Evolutionary conservation across 2,797 vertebrate genomes (phyloP), one percentile per base, ranked within the genome.

Genomic region (Aphelocoma californica): DNA sequence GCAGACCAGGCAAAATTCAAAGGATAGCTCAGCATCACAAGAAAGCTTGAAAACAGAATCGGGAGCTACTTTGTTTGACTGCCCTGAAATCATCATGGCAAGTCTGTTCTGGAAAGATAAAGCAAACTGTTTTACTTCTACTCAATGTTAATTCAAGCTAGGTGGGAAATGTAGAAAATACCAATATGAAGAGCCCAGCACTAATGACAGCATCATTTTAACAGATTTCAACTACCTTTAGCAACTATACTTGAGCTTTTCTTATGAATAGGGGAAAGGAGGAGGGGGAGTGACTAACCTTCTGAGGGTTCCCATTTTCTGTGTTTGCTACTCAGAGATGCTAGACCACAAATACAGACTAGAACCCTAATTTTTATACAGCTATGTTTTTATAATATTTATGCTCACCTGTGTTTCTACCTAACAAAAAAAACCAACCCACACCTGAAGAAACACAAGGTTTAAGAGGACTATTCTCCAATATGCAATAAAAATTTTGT

Each of bases 41-140:
- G 45, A 81, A 71, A 72, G 29, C 36, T 47, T 87, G n/a, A 69
- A 88, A 90, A 87, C 18, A 31, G 24, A 91, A 75, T 57, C 1
- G 0, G 32, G 69, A 87, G 16, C 61, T 28, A 38, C 70, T 79
- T 36, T 70, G 65, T 87, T 79, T 91, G 65, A 54, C 44, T 92
- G 66, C 60, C 42, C 42, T 72, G 62, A 94, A 93, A 92, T 67
- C 78, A 74, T 38, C 65, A 58, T 1, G 8, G 64, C 36, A 85
- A 93, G 45, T 44, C 83, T 96, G 90, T 21, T 85, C 58, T 34
- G 24, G 47, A 70, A 89, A 93, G 84, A 92, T 88, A 95, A 95
- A 93, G 66, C 38, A 84, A 92, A 87, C 25, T 2, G 0, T 38
- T 38, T 62, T 64, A 51, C n/a, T 81, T 90, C 66, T 70, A 42